phyloP scores from a whole-genome alignment of 2,797 vertebrate species.

The Linurgus olivaceus region DNA sequence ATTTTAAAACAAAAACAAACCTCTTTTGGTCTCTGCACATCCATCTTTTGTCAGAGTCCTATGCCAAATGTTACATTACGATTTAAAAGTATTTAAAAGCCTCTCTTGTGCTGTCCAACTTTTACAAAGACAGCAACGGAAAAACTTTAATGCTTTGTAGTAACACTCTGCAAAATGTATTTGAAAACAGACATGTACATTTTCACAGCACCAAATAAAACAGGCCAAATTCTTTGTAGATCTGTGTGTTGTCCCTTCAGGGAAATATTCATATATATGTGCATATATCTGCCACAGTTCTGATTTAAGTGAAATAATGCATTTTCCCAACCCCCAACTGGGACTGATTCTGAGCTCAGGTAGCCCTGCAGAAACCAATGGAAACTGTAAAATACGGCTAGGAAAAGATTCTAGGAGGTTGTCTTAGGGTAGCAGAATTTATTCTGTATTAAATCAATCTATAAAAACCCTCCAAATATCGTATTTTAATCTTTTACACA shows the following conservation, averaged over 20 bases:
- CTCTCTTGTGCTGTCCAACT: constrained; percentile 57
- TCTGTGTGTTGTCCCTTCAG: constrained; percentile 75
- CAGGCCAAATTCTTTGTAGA: constrained; percentile 76
- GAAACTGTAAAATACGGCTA: constrained; percentile 61
- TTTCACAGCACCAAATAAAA: constrained; percentile 81
- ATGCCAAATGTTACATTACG: constrained; percentile 47
- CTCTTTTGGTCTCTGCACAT: constrained; percentile 47
- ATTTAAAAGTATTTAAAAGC: constrained; percentile 69
- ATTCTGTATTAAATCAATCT: not conserved
- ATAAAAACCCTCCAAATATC: not conserved
- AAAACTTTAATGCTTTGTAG: constrained; percentile 68
- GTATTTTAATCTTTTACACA: not conserved
- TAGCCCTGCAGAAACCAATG: constrained; percentile 74
- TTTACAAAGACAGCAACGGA: constrained; percentile 53
- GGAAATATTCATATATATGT: constrained; percentile 77
- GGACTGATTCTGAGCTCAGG: constrained; percentile 83
- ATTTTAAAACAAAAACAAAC: constrained; percentile 70
- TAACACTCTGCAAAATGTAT: constrained; percentile 45
- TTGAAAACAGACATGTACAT: constrained; percentile 68
- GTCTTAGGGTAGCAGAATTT: constrained; percentile 11
- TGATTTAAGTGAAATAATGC: constrained; percentile 83
- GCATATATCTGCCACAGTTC: constrained; percentile 60
- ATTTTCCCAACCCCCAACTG: constrained; percentile 72
- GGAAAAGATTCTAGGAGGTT: constrained; percentile 73
- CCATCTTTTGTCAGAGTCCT: constrained; percentile 65